Base-by-base conservation (phyloP, 2,888 invertebrate genomes). In the Penaeus monodon region DNA sequence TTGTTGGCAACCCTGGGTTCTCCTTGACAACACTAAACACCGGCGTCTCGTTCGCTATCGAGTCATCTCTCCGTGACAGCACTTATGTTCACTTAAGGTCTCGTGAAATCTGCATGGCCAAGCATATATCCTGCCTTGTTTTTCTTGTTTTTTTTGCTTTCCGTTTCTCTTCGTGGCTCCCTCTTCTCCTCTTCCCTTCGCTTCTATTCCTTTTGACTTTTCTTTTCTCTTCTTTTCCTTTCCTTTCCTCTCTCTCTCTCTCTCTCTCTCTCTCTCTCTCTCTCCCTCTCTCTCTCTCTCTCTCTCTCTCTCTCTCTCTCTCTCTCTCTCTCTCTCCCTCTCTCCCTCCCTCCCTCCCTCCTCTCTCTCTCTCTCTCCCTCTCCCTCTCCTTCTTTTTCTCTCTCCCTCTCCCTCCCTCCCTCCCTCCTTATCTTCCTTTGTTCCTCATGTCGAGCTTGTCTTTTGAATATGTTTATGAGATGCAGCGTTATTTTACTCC, bases 201-300 rank as follows among this genome's bases (percentile, higher is more conserved):
- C 57, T 57, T 17, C 3, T 1, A 0, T 57, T 20, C 17, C 3
- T 3, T 1, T 57, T 20, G 1, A 17, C 57, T 17, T 20, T 17
- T 57, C 49, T 8, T 57, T 17, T 44, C 7, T 6, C 49, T 49
- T 27, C 33, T 29, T 29, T 73, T 29, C 1, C 29, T 74, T 7
- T 33, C 74, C 44, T 2, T 27, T 14, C 29, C 38, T 27, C 38
- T 74, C 74, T 8, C 14, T 33, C 17, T 74, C 74, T 33, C 29
- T 74, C 38, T 33, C 74, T 33, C 7, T 38, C 38, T 6, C 17
- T 74, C 74, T 74, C 74, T 74, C 74, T 20, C 20, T 44, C 8
- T 33, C 38, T 29, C 73, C 29, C 73, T 33, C 73, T 33, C 73
- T 74, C 73, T 74, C 73, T 74, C 73, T 33, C 73, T 33, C 70